Base-by-base conservation (phyloP, 2,888 invertebrate species). In the Chirona hameri region DNA sequence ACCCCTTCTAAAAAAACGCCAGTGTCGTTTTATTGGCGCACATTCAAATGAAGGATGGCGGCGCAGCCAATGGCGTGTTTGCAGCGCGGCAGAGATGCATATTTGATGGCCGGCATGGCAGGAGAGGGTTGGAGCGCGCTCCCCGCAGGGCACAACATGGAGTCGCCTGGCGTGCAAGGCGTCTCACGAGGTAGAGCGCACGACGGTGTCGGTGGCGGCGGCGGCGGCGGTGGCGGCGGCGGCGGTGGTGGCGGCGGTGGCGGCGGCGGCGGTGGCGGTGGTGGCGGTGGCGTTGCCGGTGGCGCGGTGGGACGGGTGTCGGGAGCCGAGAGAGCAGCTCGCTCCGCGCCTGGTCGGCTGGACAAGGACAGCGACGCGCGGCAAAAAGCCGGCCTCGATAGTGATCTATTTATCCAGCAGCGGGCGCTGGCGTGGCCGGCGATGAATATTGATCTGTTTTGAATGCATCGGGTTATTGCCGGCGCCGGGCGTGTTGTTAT, bases 381-480 rank as follows among this genome's bases (percentile, higher is more conserved):
- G 12, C 72, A 72, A 72, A 72, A 72, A 72, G 29, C 72, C 18
- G 72, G 72, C 72, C 31, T 7, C 31, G 72, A 72, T 72, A 72
- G 72, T 5, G 29, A 72, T 72, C 72, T 72, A 72, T 72, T 72
- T 72, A 31, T 27, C 72, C 72, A 72, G 31, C 72, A 72, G 72
- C 27, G 31, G 29, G 12, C 15, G 29, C 15, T 39, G 24, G 24
- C 46, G 21, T 12, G 52, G 46, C 7, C 39, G 24, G 10, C 39
- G 46, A 76, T 76, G 76, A 76, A 76, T 76, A 76, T 76, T 76
- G 76, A 76, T 76, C 76, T 76, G 76, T 76, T 76, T 76, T 76
- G 76, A 46, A 76, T 76, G 76, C 76, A 76, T 46, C 24, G 46
- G 39, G 76, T 46, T 76, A 39, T 76, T 46, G 46, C 46, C 9